Conservation (phyloP, 2,888 invertebrate genomes). For the Drosophila parthenogenetica region DNA sequence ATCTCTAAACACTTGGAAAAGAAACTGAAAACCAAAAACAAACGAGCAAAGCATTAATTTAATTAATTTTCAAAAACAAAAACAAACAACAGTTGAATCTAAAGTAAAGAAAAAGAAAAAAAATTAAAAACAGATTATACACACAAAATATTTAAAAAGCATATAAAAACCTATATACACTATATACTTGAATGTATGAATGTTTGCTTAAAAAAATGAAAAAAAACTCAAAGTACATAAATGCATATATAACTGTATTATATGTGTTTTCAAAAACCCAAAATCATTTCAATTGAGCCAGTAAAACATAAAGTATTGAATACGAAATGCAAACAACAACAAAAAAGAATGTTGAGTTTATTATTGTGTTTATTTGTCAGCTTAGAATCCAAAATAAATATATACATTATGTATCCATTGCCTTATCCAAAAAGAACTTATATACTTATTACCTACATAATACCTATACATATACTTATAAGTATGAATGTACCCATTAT, state of each 20-base stretch:
- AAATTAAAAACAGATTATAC: conserved; percentile 39
- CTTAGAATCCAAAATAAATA: conserved; percentile 27
- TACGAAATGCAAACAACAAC: conserved; percentile 1
- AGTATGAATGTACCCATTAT: conserved; percentile 48
- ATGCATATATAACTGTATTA: conserved; percentile 2
- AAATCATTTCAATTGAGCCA: conserved; percentile 17
- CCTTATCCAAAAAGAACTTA: conserved; percentile 62
- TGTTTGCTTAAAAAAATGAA: conserved; percentile 63
- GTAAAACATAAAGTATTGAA: background rate
- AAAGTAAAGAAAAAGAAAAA: conserved; percentile 22
- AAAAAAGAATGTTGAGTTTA: conserved; percentile 35
- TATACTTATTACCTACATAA: conserved; percentile 37
- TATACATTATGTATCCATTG: conserved; percentile 62
- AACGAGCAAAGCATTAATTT: conserved; percentile 32
- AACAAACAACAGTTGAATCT: conserved; percentile 9
- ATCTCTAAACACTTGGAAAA: conserved; percentile 2
- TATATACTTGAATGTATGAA: conserved; percentile 66
- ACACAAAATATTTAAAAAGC: conserved; percentile 43
- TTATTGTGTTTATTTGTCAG: conserved; percentile 42
- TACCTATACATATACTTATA: conserved; percentile 39
- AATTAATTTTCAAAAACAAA: conserved; percentile 22
- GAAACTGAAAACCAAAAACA: background rate
- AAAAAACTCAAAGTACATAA: conserved; percentile 40
- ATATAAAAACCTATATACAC: conserved; percentile 61
- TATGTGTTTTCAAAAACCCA: conserved; percentile 19